A percentile compares a stretch with the other conserved stretches of the same genome.
Evolutionary conservation across 2,113 vertebrate species (phyloP).

Genomic region (Myocastor coypus): DNA sequence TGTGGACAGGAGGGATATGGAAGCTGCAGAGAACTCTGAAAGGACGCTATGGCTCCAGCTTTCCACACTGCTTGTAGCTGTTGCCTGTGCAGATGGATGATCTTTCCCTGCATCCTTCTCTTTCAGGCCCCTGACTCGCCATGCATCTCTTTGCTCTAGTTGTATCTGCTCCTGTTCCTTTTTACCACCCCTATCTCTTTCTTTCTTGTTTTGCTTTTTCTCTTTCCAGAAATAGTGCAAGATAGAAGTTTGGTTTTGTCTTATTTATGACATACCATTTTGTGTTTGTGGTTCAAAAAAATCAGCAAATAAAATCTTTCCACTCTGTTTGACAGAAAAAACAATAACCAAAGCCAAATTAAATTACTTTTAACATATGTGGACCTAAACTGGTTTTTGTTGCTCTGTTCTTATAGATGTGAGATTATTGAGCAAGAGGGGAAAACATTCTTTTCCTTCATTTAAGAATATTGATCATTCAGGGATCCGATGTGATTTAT

Average conservation of each 20-base stretch:
- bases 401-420: background rate
- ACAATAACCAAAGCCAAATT: constrained; percentile 40
- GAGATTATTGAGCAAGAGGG: background rate
- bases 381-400: constrained; percentile 20
- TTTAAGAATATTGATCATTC: constrained; percentile 54
- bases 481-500: constrained; percentile 32
- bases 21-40: background rate
- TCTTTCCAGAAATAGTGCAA: constrained; percentile 36
- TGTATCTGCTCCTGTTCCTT: background rate
- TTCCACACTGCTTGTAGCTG: background rate
- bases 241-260: constrained; percentile 31
- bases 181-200: background rate
- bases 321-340: constrained; percentile 52
- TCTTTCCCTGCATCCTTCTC: background rate
- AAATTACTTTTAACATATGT: constrained; percentile 49
- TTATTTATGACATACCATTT: constrained; percentile 37
- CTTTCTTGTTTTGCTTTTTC: background rate
- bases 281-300: constrained; percentile 34
- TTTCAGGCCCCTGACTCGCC: background rate
- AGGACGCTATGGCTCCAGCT: background rate
- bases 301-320: constrained; percentile 53
- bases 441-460: constrained; percentile 6
- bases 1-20: no score
- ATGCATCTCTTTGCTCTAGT: background rate
- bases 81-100: background rate